These are phyloP conservation scores for Clostera curtula DNA, from an alignment of 2,888 invertebrate genomes.

Conservation along the genomic window DNA sequence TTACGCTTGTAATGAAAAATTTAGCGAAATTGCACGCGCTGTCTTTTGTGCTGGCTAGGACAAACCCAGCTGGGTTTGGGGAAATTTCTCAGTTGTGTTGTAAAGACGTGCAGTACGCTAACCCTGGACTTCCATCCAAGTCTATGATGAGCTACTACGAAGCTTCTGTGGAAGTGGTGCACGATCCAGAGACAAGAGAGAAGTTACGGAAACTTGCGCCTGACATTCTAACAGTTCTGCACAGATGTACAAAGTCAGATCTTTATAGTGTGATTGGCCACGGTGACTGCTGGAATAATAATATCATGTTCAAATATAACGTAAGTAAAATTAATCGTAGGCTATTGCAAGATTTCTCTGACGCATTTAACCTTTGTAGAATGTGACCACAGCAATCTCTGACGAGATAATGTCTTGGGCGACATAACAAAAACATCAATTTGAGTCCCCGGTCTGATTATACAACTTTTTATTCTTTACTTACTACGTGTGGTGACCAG, in stretches of 20 bases:
- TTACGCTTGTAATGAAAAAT: conserved; percentile 41
- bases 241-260: conserved; percentile 35
- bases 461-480: no score
- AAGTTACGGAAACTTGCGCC: conserved; percentile 33
- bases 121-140: conserved; percentile 32
- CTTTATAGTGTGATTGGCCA: conserved; percentile 45
- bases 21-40: conserved; percentile 52
- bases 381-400: no score
- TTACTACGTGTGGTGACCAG: no score
- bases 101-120: conserved; percentile 44
- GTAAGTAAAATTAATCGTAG: conserved; percentile 20
- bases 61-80: conserved; percentile 32
- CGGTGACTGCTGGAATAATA: conserved; percentile 57
- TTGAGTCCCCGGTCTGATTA: no score
- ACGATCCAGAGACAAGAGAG: conserved; percentile 27
- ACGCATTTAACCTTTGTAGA: no score
- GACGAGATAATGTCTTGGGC: no score
- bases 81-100: conserved; percentile 30
- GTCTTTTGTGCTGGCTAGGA: conserved; percentile 38
- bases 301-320: conserved; percentile 42
- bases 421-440: no score
- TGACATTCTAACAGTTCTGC: conserved; percentile 34
- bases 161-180: conserved; percentile 39
- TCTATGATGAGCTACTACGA: conserved; percentile 40
- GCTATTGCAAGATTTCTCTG: no score